Percentiles rank a stretch among this genome's conserved stretches.
Evolutionary conservation across 1,140 invertebrate genomes (phyloP).

Genomic region (Drosophila cardini): DNA sequence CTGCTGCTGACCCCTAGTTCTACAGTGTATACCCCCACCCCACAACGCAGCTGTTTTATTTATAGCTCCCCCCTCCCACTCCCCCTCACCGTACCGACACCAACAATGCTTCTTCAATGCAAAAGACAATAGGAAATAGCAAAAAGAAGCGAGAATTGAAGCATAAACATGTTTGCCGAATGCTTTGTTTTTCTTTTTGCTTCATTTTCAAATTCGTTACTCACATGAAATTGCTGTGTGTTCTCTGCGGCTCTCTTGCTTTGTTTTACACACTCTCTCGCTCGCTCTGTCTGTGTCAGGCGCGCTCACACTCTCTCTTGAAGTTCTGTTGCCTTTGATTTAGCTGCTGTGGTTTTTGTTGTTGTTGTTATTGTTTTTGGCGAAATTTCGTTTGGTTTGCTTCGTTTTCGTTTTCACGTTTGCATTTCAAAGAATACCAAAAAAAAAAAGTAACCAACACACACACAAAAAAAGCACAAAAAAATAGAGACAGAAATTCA

Average conservation of each 20-base stretch:
- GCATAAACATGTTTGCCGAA: constrained; percentile 37
- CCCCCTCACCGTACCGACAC: no score
- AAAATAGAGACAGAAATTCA: constrained; percentile 17
- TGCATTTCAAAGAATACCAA: constrained; percentile 27
- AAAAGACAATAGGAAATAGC: constrained; percentile 27
- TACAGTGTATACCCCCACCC: constrained; percentile 7
- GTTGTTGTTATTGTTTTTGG: constrained; percentile 41
- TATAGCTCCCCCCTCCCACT: constrained; percentile 11
- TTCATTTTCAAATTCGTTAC: constrained; percentile 20
- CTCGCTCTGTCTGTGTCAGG: background rate
- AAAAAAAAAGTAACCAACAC: constrained; percentile 21
- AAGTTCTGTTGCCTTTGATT: background rate
- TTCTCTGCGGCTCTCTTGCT: background rate
- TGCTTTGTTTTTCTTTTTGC: constrained; percentile 4
- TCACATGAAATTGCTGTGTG: constrained; percentile 30
- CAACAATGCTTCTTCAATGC: no score
- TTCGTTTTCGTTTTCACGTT: constrained; percentile 41
- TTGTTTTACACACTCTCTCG: background rate
- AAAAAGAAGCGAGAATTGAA: constrained; percentile 1
- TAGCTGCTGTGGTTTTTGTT: constrained; percentile 21
- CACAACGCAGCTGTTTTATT: constrained; percentile 20
- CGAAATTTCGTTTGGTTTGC: constrained; percentile 21
- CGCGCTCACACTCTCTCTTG: background rate
- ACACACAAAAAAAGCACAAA: constrained; percentile 26
- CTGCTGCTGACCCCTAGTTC: constrained; percentile 3